Base-by-base conservation (phyloP, 2,888 invertebrate species). In the Erpobdella octoculata region DNA sequence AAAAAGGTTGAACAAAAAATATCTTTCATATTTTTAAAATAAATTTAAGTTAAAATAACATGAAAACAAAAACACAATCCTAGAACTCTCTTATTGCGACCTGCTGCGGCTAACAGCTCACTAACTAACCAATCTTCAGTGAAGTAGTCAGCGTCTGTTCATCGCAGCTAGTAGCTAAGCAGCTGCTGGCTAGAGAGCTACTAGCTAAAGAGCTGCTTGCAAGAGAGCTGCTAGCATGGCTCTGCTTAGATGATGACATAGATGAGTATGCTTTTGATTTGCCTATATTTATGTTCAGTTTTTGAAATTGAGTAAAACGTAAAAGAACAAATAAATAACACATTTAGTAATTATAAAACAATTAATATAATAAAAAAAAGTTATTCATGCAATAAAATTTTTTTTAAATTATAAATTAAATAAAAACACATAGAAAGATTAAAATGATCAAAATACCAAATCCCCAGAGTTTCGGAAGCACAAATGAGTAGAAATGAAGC, bases 101-200 rank as follows among this genome's bases (percentile, higher is more conserved):
- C n/a, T n/a, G n/a, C n/a, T n/a, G n/a, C 6, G 1, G 1, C n/a
- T 33, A 8, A 38, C 21, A 37, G 31, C 8, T 68, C n/a, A n/a
- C 3, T 12, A 53, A 41, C 64, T 37, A 21, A 72, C 72, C 72
- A n/a, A 61, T 41, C 21, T 62, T 71, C 58, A 73, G 46, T 25
- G 73, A 73, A 3, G 46, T 41, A 18, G 46, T 46, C 5, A 73
- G 71, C 2, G 73, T 71, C 33, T 71, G 72, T 35, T 73, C 73
- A 53, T 73, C 73, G 36, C 62, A 73, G 65, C 73, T 73, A 18
- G 53, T 70, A 12, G 72, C 41, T 36, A 72, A 41, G 9, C 58
- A 69, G 21, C 48, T 48, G 69, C 58, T 46, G 31, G 46, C 58
- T 36, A 62, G n/a, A 25, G 53, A 73, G 65, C 73, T 73, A 25